These are phyloP conservation scores for Drosophila ohnishii DNA, from an alignment of 1,140 invertebrate genomes.

Conservation along the genomic window DNA sequence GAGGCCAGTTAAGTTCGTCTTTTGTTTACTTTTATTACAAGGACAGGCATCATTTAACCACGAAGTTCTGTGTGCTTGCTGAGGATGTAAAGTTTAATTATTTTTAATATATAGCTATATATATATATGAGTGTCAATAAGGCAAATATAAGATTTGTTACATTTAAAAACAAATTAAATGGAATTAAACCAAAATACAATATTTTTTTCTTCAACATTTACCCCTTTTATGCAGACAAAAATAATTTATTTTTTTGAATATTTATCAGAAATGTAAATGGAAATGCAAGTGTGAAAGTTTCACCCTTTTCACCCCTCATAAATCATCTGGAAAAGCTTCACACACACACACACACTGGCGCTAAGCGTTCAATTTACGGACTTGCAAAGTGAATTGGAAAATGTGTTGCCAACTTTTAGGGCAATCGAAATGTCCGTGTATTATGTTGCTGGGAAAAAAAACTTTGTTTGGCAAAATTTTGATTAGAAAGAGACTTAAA, in stretches of 20 bases:
- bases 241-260: background rate
- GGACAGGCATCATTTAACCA: background rate
- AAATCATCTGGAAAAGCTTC: conserved; percentile 31
- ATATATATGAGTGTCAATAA: no score
- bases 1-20: background rate
- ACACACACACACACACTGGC: background rate
- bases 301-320: conserved; percentile 14
- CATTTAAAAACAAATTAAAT: no score
- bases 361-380: conserved; percentile 38
- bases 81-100: no score
- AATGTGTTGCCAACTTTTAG: conserved; percentile 29
- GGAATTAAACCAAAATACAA: no score
- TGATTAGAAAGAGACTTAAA: conserved; percentile 66
- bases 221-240: background rate
- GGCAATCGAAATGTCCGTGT: conserved; percentile 29
- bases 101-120: background rate
- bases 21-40: conserved; percentile 2
- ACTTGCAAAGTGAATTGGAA: conserved; percentile 49
- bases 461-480: conserved; percentile 57
- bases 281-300: conserved; percentile 11
- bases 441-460: conserved; percentile 27
- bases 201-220: no score
- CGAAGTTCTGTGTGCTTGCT: background rate
- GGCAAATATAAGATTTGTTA: background rate
- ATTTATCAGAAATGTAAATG: conserved; percentile 9